phyloP scores from a whole-genome alignment of 2,797 vertebrate species.

The Nyctalus aviator region DNA sequence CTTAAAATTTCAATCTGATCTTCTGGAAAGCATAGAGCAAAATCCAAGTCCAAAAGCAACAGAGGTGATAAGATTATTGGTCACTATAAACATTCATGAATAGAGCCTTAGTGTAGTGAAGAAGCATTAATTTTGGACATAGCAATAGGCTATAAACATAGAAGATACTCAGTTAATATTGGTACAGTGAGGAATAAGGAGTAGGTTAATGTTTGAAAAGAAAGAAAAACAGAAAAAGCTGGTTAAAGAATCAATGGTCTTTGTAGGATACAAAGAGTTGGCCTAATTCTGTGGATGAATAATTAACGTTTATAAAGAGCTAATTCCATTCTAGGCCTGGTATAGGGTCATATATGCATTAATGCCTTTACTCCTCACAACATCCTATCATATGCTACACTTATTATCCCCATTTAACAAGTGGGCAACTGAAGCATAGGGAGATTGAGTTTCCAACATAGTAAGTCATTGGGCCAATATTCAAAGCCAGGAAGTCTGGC shows the following conservation, averaged over 20 bases:
- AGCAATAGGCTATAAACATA: background rate
- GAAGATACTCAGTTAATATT: background rate
- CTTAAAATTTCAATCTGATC: background rate
- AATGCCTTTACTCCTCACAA: background rate
- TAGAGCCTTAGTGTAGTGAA: background rate
- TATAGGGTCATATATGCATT: background rate
- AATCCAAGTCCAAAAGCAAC: background rate
- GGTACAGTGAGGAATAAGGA: background rate
- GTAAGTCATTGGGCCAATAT: background rate
- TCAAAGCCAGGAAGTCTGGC: background rate
- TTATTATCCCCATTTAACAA: background rate
- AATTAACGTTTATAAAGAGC: background rate
- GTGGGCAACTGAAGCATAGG: background rate
- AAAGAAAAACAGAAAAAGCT: background rate
- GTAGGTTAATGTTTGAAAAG: background rate
- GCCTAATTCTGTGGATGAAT: background rate
- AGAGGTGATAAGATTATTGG: background rate
- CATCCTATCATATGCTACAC: background rate
- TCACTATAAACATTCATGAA: background rate
- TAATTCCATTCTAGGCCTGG: background rate
- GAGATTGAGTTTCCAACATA: background rate
- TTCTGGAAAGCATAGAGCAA: slow-evolving; percentile 29
- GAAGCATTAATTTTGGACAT: background rate
- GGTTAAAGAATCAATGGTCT: background rate
- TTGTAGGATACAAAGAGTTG: background rate